Evolutionary conservation across 2,113 vertebrate species (phyloP), one percentile per base, ranked within the genome.

Genomic region (Macquaria ambigua): DNA sequence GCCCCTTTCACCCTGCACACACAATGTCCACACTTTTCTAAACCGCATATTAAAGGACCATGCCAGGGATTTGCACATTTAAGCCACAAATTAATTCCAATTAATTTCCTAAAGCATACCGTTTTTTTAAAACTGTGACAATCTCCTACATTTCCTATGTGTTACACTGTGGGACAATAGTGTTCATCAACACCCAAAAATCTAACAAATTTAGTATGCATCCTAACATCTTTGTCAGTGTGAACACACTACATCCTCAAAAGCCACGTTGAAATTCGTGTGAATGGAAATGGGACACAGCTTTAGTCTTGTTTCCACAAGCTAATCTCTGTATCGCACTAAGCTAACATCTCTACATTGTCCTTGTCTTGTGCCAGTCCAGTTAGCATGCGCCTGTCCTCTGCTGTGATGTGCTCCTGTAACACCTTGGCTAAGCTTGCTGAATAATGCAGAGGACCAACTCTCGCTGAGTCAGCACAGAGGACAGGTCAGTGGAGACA

Each of bases 381-480:
- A 85, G 83, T 93, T 91, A 93, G 89, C 84, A 79, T 64, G 71
- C 85, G 63, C 20, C 70, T 12, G 1, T 74, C 81, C 78, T 89
- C 78, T 61, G 87, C 84, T 69, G 71, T 87, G 92, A 94, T 81
- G 77, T 81, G 75, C 85, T 89, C 75, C 88, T 91, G 79, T 89
- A 93, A 89, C 92, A 91, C 90, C 90, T 91, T 91, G 83, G 85
- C 90, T 91, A 52, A 83, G 88, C 81, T 80, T 10, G 14, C 75
- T 94, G 92, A 94, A 94, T 93, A 93, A 95, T 93, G 92, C 90
- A 94, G 79, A 73, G 81, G 77, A 81, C 58, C 64, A 79, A 74
- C 67, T 55, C 46, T 77, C 1, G 82, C 93, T 89, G 89, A 93
- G 75, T 94, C 93, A 93, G 94, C 94, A 79, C 48, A 56, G 79